Evolutionary conservation across 2,888 invertebrate species (phyloP).

Genomic region (Abrostola triplasia): DNA sequence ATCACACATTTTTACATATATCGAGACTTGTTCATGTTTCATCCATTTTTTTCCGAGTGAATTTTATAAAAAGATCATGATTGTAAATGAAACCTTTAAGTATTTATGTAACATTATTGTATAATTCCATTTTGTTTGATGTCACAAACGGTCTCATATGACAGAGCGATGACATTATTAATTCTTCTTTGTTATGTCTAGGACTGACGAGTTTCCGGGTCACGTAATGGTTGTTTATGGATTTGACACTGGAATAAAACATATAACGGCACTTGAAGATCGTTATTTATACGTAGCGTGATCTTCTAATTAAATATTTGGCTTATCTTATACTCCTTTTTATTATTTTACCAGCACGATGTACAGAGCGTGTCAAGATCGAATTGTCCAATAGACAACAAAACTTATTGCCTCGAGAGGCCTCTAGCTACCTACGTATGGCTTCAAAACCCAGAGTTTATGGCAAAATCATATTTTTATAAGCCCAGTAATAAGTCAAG

Average conservation of each 20-base stretch:
- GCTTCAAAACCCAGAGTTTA: too few relatives aligned
- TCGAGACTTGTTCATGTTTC: constrained; percentile 5
- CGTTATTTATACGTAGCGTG: not conserved
- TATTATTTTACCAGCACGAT: too few relatives aligned
- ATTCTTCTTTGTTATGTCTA: constrained; percentile 40
- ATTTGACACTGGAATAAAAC: constrained; percentile 62
- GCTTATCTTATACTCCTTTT: too few relatives aligned
- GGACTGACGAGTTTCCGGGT: constrained; percentile 18
- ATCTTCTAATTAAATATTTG: too few relatives aligned
- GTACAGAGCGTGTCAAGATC: too few relatives aligned
- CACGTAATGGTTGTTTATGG: constrained; percentile 39
- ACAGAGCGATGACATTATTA: constrained; percentile 26
- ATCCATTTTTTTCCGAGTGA: constrained; percentile 4
- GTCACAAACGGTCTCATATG: constrained; percentile 13
- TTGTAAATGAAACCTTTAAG: constrained; percentile 9
- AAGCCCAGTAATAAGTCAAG: too few relatives aligned
- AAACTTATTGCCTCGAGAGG: too few relatives aligned
- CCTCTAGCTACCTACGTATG: too few relatives aligned
- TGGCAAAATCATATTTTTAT: too few relatives aligned
- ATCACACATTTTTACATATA: constrained; percentile 64
- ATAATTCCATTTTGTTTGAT: constrained; percentile 33
- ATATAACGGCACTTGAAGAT: not conserved
- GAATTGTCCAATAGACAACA: too few relatives aligned
- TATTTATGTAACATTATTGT: constrained; percentile 26
- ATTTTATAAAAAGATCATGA: constrained; percentile 12